Evolutionary conservation across 2,113 vertebrate species (phyloP).

Genomic region (Martes martes): DNA sequence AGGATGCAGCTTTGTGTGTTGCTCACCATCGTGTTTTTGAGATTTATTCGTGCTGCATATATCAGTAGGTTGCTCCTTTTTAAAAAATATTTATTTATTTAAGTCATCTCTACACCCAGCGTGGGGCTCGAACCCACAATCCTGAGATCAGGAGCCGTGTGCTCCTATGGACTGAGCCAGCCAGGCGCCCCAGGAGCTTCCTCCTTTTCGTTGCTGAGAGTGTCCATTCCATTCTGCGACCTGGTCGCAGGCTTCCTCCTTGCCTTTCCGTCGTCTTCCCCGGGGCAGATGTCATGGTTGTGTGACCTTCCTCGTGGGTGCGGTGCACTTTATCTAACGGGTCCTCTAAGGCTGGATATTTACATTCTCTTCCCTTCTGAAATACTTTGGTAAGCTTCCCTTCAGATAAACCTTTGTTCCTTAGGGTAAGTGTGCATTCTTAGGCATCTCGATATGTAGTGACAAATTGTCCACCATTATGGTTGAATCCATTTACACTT

Average conservation of each 20-base stretch:
- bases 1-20: too few relatives aligned
- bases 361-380: neutral
- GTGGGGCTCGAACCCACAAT: neutral
- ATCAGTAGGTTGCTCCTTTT: neutral
- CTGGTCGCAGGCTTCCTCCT: neutral
- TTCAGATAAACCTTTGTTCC: neutral
- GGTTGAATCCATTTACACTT: neutral
- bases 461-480: neutral
- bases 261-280: neutral
- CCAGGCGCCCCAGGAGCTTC: neutral
- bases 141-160: neutral
- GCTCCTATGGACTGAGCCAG: neutral
- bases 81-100: neutral
- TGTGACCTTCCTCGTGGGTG: neutral
- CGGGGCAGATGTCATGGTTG: rapidly evolving
- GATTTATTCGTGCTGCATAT: rapidly evolving
- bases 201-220: neutral
- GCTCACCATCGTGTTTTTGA: neutral
- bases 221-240: neutral
- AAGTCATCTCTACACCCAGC: neutral
- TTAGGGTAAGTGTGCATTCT: neutral
- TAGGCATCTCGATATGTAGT: neutral
- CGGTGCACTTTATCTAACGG: rapidly evolving
- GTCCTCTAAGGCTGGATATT: neutral
- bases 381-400: neutral